Conservation (phyloP, 2,113 vertebrate genomes). For the Protomyctophum bolini region DNA sequence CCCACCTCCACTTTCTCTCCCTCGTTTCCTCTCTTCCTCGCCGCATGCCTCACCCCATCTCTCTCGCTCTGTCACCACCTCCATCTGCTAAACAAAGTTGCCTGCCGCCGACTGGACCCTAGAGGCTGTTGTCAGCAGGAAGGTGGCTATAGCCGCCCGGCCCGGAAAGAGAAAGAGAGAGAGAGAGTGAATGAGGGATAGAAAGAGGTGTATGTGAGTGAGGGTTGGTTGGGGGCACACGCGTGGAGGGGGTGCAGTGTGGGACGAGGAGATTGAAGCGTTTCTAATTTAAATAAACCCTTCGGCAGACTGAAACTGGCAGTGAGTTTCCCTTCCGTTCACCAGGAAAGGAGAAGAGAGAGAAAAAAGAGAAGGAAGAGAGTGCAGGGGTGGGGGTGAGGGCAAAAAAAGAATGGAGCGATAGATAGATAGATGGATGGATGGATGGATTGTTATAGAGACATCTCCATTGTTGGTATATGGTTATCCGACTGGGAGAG, state of each 20-base stretch:
- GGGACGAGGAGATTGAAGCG: constrained; percentile 75
- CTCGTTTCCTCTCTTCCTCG: constrained; percentile 53
- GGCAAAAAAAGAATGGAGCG: constrained; percentile 52
- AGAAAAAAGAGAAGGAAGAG: constrained; percentile 42
- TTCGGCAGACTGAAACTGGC: constrained; percentile 84
- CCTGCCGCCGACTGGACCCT: constrained; percentile 73
- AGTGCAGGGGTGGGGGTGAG: constrained; percentile 45
- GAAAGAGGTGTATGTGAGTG: not conserved
- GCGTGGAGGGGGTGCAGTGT: too few relatives aligned
- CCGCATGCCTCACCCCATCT: constrained; percentile 29
- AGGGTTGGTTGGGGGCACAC: constrained; percentile 7
- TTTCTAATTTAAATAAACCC: constrained; percentile 88
- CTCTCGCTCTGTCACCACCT: constrained; percentile 56
- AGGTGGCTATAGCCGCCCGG: constrained; percentile 66
- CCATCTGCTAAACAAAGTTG: constrained; percentile 79
- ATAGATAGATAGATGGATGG: constrained; percentile 71
- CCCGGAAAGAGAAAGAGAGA: constrained; percentile 37
- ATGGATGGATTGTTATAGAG: constrained; percentile 76
- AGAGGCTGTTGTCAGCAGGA: constrained; percentile 60
- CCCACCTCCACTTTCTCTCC: constrained; percentile 58
- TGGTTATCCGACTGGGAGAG: constrained; percentile 71
- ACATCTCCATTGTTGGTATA: constrained; percentile 71
- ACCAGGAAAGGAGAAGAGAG: constrained; percentile 66
- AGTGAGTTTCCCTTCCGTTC: constrained; percentile 80
- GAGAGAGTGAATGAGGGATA: constrained; percentile 17